Evolutionary conservation across 1,140 invertebrate genomes (phyloP).

Genomic region (Melanaphis sacchari): DNA sequence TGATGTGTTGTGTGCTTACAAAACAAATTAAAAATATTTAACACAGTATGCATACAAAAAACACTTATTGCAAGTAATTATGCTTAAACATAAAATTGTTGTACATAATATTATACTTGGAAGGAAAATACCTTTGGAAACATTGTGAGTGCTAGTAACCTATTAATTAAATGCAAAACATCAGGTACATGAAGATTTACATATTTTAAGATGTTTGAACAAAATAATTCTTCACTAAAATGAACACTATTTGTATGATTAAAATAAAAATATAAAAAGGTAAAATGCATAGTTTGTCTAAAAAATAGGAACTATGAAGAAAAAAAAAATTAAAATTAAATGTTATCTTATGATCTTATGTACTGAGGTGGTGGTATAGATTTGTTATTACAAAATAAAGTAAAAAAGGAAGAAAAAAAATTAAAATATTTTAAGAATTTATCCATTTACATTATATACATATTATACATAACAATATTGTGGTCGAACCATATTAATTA

Average conservation of each 20-base stretch:
- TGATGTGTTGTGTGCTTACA: conserved; percentile 49
- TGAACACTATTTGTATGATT: conserved; percentile 42
- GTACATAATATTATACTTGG: conserved; percentile 8
- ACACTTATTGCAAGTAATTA: conserved; percentile 45
- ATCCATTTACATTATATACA: conserved; percentile 45
- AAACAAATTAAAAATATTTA: conserved; percentile 41
- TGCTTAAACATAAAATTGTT: conserved; percentile 28
- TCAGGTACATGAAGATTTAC: conserved; percentile 53
- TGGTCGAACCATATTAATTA: conserved; percentile 31
- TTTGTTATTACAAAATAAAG: conserved; percentile 9
- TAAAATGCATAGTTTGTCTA: conserved; percentile 57
- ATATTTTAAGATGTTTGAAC: conserved; percentile 25
- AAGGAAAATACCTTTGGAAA: conserved; percentile 41
- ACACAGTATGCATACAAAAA: conserved; percentile 40
- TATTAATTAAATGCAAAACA: conserved; percentile 53
- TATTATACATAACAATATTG: conserved; percentile 44
- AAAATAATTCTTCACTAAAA: conserved; percentile 36
- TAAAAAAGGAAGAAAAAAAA: conserved; percentile 22
- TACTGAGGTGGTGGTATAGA: neutral
- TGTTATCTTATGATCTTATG: conserved; percentile 2
- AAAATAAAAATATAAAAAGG: conserved; percentile 37
- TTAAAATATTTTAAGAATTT: conserved; percentile 7
- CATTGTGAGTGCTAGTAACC: conserved; percentile 36
- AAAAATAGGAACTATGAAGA: conserved; percentile 57
- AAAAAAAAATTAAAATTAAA: conserved; percentile 49